Conservation (phyloP, 2,113 vertebrate genomes). For the Taurulus bubalis region DNA sequence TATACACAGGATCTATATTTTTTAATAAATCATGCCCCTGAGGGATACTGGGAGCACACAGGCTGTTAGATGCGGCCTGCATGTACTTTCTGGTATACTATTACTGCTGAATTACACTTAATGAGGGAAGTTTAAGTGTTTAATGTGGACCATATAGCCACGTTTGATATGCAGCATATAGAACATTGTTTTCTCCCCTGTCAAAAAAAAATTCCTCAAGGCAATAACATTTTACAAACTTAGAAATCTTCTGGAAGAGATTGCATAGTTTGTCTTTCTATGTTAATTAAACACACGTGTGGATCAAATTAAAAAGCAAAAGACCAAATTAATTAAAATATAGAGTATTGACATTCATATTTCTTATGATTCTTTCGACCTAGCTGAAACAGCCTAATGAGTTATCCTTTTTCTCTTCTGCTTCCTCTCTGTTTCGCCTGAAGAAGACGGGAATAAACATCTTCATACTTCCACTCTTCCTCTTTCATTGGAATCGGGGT, state of each 20-base stretch:
- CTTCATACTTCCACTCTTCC: not conserved
- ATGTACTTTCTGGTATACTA: not conserved
- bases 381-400: not conserved
- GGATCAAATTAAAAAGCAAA: not conserved
- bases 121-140: constrained; percentile 29
- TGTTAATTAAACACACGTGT: not conserved
- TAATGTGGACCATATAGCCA: too few relatives aligned
- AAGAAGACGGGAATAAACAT: not conserved
- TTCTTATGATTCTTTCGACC: not conserved
- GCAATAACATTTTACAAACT: not conserved
- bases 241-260: not conserved
- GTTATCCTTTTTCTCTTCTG: not conserved
- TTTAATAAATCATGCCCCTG: constrained; percentile 77
- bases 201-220: not conserved
- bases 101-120: constrained; percentile 24
- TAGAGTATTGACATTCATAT: not conserved
- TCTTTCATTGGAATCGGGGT: not conserved
- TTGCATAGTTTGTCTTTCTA: not conserved
- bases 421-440: not conserved
- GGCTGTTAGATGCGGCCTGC: constrained; percentile 32
- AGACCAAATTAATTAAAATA: not conserved
- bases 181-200: not conserved
- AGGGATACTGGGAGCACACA: constrained; percentile 44
- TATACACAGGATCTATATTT: constrained; percentile 66
- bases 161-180: not conserved